Evolutionary conservation across 2,888 invertebrate species (phyloP).

Genomic region (Pemphredon lugubris): DNA sequence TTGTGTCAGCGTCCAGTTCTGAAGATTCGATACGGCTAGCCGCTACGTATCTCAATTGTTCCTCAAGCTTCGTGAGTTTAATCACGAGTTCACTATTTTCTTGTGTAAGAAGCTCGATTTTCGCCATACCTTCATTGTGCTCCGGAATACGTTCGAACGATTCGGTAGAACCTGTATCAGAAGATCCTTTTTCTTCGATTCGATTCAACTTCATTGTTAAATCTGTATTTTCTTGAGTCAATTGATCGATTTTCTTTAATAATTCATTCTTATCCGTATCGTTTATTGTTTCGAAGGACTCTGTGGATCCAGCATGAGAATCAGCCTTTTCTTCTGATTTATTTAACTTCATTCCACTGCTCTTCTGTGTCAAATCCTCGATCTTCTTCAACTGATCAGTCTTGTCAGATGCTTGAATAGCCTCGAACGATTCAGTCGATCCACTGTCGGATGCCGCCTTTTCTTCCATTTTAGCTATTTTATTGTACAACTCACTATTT

Average conservation of each 20-base stretch:
- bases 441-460: constrained; percentile 71
- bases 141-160: constrained; percentile 77
- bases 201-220: constrained; percentile 72
- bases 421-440: constrained; percentile 74
- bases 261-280: constrained; percentile 72
- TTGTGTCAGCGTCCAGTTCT: constrained; percentile 14
- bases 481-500: constrained; percentile 88
- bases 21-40: constrained; percentile 8
- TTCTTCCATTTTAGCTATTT: constrained; percentile 86
- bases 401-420: constrained; percentile 66
- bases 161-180: constrained; percentile 78
- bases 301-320: constrained; percentile 70
- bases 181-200: constrained; percentile 77
- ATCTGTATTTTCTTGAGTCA: constrained; percentile 74
- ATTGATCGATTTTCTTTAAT: constrained; percentile 72
- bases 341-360: constrained; percentile 65
- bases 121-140: constrained; percentile 55
- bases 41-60: constrained; percentile 62
- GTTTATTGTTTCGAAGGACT: constrained; percentile 75
- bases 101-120: constrained; percentile 70
- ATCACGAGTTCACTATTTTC: constrained; percentile 76
- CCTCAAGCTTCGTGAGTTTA: constrained; percentile 74
- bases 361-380: constrained; percentile 66
- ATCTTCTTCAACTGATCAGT: constrained; percentile 68
- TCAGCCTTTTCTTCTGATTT: constrained; percentile 66